Conservation (phyloP, 2,888 invertebrate species). For the Tachina lurida region DNA sequence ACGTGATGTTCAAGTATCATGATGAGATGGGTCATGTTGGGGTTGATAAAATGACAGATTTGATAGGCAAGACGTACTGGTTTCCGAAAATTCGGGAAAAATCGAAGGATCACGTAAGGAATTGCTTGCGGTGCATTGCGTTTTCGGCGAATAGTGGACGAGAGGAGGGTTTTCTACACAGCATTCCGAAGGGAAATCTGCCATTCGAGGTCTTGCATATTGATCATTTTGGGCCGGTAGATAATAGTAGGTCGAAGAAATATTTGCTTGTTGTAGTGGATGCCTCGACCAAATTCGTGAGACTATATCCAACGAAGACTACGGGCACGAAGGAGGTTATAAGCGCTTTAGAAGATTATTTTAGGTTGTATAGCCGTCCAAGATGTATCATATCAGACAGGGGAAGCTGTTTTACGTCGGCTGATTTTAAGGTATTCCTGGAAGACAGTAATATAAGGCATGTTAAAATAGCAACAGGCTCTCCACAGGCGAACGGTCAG, state of each 20-base stretch:
- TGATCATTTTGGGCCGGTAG: conserved; percentile 52
- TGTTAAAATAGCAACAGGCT: conserved; percentile 33
- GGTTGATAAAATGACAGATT: conserved; percentile 48
- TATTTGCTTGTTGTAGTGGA: conserved; percentile 35
- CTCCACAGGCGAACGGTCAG: conserved; percentile 57
- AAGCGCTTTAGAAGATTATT: conserved; percentile 71
- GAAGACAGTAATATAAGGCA: conserved; percentile 25
- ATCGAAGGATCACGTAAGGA: conserved; percentile 26
- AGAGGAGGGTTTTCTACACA: conserved; percentile 53
- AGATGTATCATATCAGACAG: conserved; percentile 52
- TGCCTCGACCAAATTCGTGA: background rate
- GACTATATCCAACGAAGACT: background rate
- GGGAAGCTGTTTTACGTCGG: conserved; percentile 7
- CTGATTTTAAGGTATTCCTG: conserved; percentile 7
- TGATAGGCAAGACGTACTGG: conserved; percentile 55
- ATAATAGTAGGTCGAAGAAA: conserved; percentile 28
- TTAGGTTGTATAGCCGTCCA: conserved; percentile 68
- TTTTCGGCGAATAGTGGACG: conserved; percentile 48
- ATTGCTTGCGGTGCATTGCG: conserved; percentile 59
- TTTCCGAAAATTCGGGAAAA: conserved; percentile 35
- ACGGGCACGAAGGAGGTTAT: conserved; percentile 10
- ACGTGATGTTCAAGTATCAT: conserved; percentile 66
- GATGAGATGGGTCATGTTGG: conserved; percentile 64
- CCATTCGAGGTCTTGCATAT: conserved; percentile 58
- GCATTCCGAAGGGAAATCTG: conserved; percentile 45